Evolutionary conservation across 37 sponge, comb jelly and placozoan genomes (phyloP).

Genomic region (Hexactinellida sp.): DNA sequence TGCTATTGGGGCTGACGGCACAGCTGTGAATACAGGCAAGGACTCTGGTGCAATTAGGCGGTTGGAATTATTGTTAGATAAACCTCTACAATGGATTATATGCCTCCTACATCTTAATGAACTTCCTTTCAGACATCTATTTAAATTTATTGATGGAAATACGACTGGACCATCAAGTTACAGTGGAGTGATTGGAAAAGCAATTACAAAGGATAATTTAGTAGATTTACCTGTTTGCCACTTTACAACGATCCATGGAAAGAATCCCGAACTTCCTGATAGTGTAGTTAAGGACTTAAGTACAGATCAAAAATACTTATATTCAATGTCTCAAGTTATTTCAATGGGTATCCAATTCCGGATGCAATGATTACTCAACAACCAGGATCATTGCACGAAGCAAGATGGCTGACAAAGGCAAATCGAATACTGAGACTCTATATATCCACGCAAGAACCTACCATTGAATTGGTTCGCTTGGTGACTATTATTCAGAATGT

Average conservation of each 20-base stretch:
- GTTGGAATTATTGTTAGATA: neutral
- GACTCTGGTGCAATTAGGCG: neutral
- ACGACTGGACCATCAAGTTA: neutral
- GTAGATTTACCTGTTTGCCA: too few relatives aligned
- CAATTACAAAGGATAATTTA: too few relatives aligned
- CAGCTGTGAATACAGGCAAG: neutral
- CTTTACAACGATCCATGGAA: too few relatives aligned
- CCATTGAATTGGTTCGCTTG: neutral
- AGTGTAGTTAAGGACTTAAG: too few relatives aligned
- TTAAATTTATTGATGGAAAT: neutral
- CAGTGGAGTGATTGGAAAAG: neutral
- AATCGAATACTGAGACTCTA: neutral
- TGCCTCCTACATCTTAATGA: neutral
- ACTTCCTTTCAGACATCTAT: neutral
- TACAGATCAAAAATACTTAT: neutral
- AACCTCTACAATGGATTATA: neutral
- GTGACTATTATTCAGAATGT: neutral
- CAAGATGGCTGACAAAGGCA: neutral
- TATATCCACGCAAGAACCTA: neutral
- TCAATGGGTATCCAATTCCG: neutral
- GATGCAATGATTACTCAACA: neutral
- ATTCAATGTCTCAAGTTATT: neutral
- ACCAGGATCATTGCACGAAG: neutral
- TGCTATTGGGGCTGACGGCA: neutral
- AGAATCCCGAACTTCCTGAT: too few relatives aligned